Conservation (phyloP, 2,113 vertebrate species). For the Hystrix cristata region DNA sequence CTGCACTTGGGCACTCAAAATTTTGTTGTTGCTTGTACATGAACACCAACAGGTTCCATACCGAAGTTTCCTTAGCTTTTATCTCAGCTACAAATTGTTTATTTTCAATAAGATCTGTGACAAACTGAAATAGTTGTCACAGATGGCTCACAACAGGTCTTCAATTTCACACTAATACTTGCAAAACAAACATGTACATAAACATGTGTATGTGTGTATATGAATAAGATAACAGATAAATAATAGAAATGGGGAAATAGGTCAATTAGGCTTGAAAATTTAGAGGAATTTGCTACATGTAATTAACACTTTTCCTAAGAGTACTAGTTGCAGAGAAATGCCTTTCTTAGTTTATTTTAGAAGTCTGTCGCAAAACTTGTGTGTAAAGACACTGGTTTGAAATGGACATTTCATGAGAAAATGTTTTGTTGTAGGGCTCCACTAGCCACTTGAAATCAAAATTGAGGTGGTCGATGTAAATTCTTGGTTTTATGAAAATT, state of each 20-base stretch:
- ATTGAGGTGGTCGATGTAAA: background rate
- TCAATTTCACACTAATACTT: background rate
- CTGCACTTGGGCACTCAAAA: background rate
- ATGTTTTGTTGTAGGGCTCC: background rate
- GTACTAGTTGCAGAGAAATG: background rate
- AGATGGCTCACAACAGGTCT: background rate
- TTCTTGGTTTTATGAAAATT: background rate
- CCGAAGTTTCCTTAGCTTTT: background rate
- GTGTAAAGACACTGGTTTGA: background rate
- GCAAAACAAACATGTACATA: background rate
- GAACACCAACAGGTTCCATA: background rate
- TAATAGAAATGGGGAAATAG: background rate
- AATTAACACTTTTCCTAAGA: background rate
- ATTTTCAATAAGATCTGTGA: background rate
- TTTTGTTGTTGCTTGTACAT: background rate
- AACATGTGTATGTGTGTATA: background rate
- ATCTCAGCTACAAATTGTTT: background rate
- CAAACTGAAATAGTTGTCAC: background rate
- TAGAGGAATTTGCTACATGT: background rate
- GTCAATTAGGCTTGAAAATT: background rate
- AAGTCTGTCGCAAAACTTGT: background rate
- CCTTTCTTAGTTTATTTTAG: background rate
- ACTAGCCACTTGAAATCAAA: background rate
- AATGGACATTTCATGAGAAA: background rate
- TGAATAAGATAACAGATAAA: background rate